Evolutionary conservation across 2,888 invertebrate genomes (phyloP).

Genomic region (Ecdyonurus torrentis): DNA sequence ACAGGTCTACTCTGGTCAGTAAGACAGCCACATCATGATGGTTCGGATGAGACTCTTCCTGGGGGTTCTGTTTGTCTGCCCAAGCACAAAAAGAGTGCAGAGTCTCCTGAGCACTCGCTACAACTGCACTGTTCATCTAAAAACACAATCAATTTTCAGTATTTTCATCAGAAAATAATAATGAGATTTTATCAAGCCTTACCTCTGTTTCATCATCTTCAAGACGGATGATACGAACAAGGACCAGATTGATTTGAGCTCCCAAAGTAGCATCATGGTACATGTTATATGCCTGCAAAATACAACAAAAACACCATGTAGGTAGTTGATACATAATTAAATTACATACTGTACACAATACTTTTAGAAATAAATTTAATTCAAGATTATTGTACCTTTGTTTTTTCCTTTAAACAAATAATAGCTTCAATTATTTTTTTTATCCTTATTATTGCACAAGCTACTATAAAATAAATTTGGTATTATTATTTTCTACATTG

Average conservation of each 20-base stretch:
- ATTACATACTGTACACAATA: no score
- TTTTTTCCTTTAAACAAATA: no score
- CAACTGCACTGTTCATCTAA: conserved; percentile 24
- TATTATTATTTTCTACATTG: no score
- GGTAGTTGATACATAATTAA: no score
- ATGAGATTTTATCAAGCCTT: conserved; percentile 12
- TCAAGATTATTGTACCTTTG: no score
- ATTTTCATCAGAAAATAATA: conserved; percentile 9
- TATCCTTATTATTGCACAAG: no score
- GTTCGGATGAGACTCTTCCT: conserved; percentile 34
- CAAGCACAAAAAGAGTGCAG: conserved; percentile 36
- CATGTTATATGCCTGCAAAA: conserved; percentile 26
- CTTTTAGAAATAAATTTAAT: no score
- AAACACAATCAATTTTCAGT: conserved; percentile 9
- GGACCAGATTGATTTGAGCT: conserved; percentile 37
- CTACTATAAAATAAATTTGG: no score
- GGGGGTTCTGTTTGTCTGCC: conserved; percentile 34
- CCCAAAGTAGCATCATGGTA: conserved; percentile 33
- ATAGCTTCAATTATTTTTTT: no score
- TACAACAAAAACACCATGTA: no score
- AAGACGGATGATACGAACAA: conserved; percentile 37
- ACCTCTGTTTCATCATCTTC: conserved; percentile 34
- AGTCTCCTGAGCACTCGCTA: conserved; percentile 31
- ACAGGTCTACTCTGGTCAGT: conserved; percentile 29
- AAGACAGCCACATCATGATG: conserved; percentile 40